Evolutionary conservation across 2,888 invertebrate genomes (phyloP).

Genomic region (Apamea epomidion): DNA sequence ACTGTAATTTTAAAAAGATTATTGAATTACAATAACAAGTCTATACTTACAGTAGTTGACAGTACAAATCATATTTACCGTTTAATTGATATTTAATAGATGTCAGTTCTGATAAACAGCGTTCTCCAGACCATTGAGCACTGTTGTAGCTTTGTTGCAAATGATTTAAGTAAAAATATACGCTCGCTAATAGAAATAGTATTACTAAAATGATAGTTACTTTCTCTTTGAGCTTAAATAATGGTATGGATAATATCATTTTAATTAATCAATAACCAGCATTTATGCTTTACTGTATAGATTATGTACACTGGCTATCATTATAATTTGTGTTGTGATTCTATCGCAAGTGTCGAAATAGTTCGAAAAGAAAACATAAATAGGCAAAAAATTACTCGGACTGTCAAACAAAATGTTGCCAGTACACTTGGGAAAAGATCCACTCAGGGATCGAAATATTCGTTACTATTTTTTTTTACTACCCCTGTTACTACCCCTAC

Average conservation of each 20-base stretch:
- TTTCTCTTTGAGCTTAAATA: constrained; percentile 71
- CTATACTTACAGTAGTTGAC: background rate
- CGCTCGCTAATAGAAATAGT: constrained; percentile 67
- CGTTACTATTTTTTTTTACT: background rate
- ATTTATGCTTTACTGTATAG: background rate
- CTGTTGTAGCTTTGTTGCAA: constrained; percentile 76
- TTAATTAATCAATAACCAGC: constrained; percentile 8
- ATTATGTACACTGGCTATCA: constrained; percentile 12
- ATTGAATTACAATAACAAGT: background rate
- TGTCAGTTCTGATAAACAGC: constrained; percentile 80
- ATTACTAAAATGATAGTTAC: constrained; percentile 70
- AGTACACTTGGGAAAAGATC: background rate
- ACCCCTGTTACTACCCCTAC: background rate
- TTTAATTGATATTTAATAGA: constrained; percentile 83
- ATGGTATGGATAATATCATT: constrained; percentile 67
- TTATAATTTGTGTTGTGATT: background rate
- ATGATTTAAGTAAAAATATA: constrained; percentile 78
- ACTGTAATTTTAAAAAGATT: constrained; percentile 72
- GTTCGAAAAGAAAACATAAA: constrained; percentile 17
- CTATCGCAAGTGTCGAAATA: background rate
- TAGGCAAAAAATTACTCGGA: background rate
- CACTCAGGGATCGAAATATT: background rate
- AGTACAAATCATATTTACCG: constrained; percentile 68
- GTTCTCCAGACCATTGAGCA: constrained; percentile 76
- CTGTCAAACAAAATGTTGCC: constrained; percentile 16